phyloP scores from a whole-genome alignment of 2,888 invertebrate genomes.

The Melinaea menophilus region DNA sequence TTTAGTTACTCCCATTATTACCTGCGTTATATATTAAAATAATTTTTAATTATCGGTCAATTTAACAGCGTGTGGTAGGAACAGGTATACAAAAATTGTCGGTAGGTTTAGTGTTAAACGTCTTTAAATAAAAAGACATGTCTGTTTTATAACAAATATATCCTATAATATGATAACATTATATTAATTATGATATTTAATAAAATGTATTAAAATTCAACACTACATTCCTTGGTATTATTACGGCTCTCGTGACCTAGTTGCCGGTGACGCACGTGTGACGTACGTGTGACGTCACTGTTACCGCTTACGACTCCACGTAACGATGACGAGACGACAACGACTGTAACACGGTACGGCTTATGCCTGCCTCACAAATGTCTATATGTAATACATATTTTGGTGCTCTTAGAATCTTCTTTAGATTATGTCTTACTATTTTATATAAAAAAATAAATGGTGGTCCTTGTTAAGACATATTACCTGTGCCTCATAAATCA shows the following conservation, averaged over 20 bases:
- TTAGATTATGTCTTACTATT: too few species aligned
- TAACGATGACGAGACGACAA: conserved; percentile 5
- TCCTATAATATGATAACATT: background rate
- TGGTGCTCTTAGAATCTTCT: background rate
- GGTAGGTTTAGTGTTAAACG: too few species aligned
- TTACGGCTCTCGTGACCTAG: conserved; percentile 39
- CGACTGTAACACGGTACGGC: background rate
- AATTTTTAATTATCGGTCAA: too few species aligned
- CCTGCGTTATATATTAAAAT: too few species aligned
- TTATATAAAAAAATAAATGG: too few species aligned
- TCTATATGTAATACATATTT: background rate
- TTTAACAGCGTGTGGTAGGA: too few species aligned
- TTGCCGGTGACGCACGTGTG: conserved; percentile 45
- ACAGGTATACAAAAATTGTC: too few species aligned
- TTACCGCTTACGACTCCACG: conserved; percentile 20
- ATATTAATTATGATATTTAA: background rate
- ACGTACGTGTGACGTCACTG: conserved; percentile 38
- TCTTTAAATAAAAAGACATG: too few species aligned
- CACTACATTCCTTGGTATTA: conserved; percentile 9
- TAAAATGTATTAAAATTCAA: background rate
- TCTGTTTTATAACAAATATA: too few species aligned
- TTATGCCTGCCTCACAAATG: background rate
- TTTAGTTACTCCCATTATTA: too few species aligned
- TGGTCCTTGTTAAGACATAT: too few species aligned
- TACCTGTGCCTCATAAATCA: too few species aligned